phyloP scores from a whole-genome alignment of 2,888 invertebrate species.

The Formica aserva region DNA sequence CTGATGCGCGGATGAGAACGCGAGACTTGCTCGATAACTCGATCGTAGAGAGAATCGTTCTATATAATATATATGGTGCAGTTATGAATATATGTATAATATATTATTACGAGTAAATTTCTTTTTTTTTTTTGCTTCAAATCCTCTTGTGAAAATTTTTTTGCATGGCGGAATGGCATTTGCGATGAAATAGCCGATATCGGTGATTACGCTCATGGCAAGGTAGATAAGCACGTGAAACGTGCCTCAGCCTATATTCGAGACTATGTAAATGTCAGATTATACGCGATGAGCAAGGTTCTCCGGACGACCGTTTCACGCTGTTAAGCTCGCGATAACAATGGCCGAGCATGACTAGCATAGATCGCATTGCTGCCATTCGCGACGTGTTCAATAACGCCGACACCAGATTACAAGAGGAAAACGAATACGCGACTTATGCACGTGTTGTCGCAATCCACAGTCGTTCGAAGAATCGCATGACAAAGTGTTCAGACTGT shows the following conservation, averaged over 20 bases:
- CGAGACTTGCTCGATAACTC: conserved; percentile 4
- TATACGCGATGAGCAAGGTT: conserved; percentile 63
- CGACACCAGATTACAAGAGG: conserved; percentile 56
- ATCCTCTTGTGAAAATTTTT: not conserved
- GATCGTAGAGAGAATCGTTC: not conserved
- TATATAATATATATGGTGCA: not conserved
- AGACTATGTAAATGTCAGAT: conserved; percentile 71
- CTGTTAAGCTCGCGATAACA: conserved; percentile 65
- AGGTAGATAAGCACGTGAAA: not conserved
- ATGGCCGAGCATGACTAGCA: conserved; percentile 71
- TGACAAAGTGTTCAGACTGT: conserved; percentile 45
- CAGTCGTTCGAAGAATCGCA: conserved; percentile 55
- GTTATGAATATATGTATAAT: too few relatives aligned
- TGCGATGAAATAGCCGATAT: conserved; percentile 20
- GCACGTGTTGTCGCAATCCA: conserved; percentile 49
- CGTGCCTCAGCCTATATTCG: conserved; percentile 40
- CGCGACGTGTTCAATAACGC: conserved; percentile 47
- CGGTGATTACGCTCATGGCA: not conserved
- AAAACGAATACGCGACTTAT: conserved; percentile 60
- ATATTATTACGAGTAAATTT: not conserved
- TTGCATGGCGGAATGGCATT: not conserved
- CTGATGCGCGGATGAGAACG: conserved; percentile 29
- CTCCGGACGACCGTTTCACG: conserved; percentile 58
- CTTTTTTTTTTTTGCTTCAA: not conserved
- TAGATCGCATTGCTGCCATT: conserved; percentile 68